Conservation (phyloP, 2,113 vertebrate genomes). For the Brachypteracias leptosomus region DNA sequence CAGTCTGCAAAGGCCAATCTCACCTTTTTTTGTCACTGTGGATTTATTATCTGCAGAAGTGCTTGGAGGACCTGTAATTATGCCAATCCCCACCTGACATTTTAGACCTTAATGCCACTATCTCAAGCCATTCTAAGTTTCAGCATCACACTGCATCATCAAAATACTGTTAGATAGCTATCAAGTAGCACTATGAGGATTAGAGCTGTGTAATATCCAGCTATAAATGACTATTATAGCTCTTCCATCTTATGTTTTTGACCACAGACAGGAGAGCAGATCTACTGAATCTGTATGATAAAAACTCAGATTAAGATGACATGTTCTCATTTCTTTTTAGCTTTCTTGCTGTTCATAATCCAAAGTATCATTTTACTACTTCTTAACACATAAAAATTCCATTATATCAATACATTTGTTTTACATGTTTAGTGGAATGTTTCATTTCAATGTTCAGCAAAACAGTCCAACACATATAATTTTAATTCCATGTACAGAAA, state of each 20-base stretch:
- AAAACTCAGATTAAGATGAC: neutral
- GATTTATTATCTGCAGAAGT: neutral
- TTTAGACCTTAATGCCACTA: neutral
- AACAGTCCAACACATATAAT: neutral
- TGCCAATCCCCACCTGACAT: neutral
- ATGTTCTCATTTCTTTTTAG: neutral
- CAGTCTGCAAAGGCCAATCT: neutral
- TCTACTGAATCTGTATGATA: neutral
- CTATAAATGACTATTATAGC: neutral
- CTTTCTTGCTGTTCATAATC: neutral
- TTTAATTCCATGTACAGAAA: neutral
- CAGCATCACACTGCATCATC: neutral
- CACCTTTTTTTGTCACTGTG: neutral
- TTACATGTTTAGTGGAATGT: neutral
- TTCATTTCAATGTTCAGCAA: neutral
- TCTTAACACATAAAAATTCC: neutral
- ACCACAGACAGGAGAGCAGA: neutral
- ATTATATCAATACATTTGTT: neutral
- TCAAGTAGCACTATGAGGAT: neutral
- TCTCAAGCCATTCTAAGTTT: neutral
- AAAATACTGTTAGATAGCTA: constrained; percentile 20
- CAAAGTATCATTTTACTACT: neutral
- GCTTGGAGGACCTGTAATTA: neutral
- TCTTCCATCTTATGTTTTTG: neutral
- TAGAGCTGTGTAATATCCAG: neutral